phyloP scores from a whole-genome alignment of 2,113 vertebrate species.

The Sinosuthora webbiana region DNA sequence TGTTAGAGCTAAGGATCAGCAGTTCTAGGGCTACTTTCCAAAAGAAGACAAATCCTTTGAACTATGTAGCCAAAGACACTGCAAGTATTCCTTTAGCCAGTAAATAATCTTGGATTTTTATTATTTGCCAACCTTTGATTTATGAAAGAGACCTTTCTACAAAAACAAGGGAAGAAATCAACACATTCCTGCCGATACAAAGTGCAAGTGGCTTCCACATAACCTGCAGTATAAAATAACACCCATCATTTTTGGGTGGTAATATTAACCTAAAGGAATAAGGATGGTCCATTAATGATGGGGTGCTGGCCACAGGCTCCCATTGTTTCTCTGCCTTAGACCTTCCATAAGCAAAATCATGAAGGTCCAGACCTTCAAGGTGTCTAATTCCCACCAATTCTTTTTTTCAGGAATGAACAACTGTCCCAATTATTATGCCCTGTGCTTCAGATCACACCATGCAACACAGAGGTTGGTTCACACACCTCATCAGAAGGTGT shows the following conservation, averaged over 20 bases:
- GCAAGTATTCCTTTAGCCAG: constrained; percentile 18
- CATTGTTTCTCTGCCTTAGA: not conserved
- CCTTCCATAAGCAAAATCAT: not conserved
- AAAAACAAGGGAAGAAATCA: constrained; percentile 1
- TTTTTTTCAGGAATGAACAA: not conserved
- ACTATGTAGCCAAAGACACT: constrained; percentile 31
- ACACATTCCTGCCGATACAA: not conserved
- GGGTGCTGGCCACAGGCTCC: not conserved
- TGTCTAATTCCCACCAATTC: not conserved
- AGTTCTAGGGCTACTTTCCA: constrained; percentile 41
- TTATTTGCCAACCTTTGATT: constrained; percentile 36
- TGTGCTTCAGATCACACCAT: not conserved
- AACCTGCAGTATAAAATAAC: not conserved
- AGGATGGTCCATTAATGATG: not conserved
- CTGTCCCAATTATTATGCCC: not conserved
- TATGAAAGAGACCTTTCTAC: not conserved
- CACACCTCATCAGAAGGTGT: not conserved
- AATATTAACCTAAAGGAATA: not conserved
- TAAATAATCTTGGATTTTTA: constrained; percentile 8
- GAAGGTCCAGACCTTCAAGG: not conserved
- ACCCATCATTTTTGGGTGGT: not conserved
- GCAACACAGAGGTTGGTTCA: rapidly evolving
- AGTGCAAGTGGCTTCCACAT: not conserved
- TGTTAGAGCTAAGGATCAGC: constrained; percentile 34
- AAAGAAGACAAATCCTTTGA: constrained; percentile 47